Percentiles rank a stretch among this genome's conserved stretches.
Conservation (phyloP, 2,113 vertebrate genomes). For the Abramis brama region DNA sequence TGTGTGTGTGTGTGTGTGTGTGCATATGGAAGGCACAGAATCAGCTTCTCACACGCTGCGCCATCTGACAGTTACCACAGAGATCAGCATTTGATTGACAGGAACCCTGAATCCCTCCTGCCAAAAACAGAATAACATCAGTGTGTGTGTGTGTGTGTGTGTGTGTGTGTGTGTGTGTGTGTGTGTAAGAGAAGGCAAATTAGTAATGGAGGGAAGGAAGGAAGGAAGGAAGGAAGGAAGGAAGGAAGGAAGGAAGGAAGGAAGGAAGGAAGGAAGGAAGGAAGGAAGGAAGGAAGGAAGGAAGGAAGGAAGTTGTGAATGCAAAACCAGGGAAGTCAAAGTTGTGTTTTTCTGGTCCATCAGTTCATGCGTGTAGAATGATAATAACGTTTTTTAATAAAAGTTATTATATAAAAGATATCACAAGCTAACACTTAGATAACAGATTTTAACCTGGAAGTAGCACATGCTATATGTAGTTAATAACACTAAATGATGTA, state of each 20-base stretch:
- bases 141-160: neutral
- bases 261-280: too few species aligned
- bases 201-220: neutral
- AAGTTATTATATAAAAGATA: too few species aligned
- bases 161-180: neutral
- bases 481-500: too few species aligned
- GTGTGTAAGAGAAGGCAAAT: neutral
- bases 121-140: slow-evolving; percentile 8
- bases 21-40: slow-evolving; percentile 35
- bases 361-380: too few species aligned
- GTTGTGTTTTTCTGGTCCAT: too few species aligned
- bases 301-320: neutral
- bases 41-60: slow-evolving; percentile 26
- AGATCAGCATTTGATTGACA: slow-evolving; percentile 43
- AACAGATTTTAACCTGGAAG: too few species aligned
- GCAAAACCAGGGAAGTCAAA: too few species aligned
- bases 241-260: too few species aligned
- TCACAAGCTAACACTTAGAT: too few species aligned
- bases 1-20: slow-evolving; percentile 26
- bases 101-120: slow-evolving; percentile 1
- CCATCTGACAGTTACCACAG: slow-evolving; percentile 40
- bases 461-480: too few species aligned
- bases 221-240: neutral
- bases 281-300: neutral
- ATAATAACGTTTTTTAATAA: too few species aligned